Evolutionary conservation across 2,797 vertebrate genomes (phyloP), one percentile per base, ranked within the genome.

Genomic region (Oreortyx pictus): DNA sequence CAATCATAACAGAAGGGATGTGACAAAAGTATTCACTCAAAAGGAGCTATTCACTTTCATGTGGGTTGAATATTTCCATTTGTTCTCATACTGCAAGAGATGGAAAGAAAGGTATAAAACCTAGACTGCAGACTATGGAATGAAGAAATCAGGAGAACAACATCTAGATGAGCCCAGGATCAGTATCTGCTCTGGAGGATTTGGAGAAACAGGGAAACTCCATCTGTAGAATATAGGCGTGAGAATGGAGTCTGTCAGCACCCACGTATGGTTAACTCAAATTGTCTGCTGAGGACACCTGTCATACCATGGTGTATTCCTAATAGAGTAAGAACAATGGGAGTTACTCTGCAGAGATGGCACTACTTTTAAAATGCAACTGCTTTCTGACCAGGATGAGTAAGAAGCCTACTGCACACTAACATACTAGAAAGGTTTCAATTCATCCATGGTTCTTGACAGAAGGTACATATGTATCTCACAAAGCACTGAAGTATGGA

Each of bases 161-260:
- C 67, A 86, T 60, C 92, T 85, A 77, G 37, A 91, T 72, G 74
- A 90, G 61, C 18, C 82, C 65, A 89, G 90, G 85, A 89, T 59
- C 73, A 91, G 87, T 88, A 94, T 73, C 89, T 95, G 82, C 94
- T 93, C 94, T 94, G 93, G 59, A 92, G 66, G 89, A 59, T 22
- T 94, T 85, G 66, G 64, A 56, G 76, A 92, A 95, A 94, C 89
- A 95, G 65, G 82, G 82, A 18, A 87, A 92, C 79, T 90, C 93
- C 89, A 95, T 87, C 89, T 91, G 87, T 44, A 89, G 84, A 92
- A 72, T 80, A 92, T 4, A 93, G 82, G 76, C 2, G 5, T 82
- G 86, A 94, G 86, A 94, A 93, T 82, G 72, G 92, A 89, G 79
- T 92, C 92, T 93, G 91, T 54, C 92, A 95, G 87, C 92, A 93